Percentiles rank a stretch among this genome's conserved stretches.
Conservation (phyloP, 2,797 vertebrate genomes). For the Melanogrammus aeglefinus region DNA sequence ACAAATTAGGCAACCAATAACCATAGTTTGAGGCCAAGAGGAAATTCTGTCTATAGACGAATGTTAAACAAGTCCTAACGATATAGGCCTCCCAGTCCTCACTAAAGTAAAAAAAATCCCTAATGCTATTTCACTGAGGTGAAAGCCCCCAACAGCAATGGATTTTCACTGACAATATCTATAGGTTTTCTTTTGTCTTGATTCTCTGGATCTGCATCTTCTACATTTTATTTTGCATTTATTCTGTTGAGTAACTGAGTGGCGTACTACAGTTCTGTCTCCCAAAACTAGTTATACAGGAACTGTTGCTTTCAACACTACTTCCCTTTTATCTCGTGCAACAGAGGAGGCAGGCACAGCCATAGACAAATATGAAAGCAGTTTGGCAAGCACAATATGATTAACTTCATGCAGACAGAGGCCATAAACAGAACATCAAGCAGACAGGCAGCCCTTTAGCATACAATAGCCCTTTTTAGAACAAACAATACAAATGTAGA, state of each 20-base stretch:
- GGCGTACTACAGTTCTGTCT: not conserved
- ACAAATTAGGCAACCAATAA: not conserved
- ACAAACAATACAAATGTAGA: not conserved
- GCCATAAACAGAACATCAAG: not conserved
- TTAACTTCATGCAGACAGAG: not conserved
- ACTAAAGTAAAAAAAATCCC: not conserved
- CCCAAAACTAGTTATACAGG: conserved; percentile 3
- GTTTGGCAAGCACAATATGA: not conserved
- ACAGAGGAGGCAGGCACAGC: not conserved
- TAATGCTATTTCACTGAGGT: not conserved
- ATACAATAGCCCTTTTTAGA: not conserved
- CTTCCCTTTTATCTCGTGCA: not conserved
- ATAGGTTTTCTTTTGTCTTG: not conserved
- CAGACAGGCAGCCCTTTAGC: not conserved
- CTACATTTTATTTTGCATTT: not conserved
- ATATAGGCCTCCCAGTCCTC: not conserved
- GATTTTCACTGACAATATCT: not conserved
- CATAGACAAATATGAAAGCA: not conserved
- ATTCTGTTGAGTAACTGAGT: conserved; percentile 1
- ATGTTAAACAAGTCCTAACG: not conserved
- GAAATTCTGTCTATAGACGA: not conserved
- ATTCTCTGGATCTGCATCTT: not conserved
- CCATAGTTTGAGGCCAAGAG: not conserved
- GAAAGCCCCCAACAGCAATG: not conserved
- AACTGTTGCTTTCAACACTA: not conserved